phyloP scores from a whole-genome alignment of 2,888 invertebrate genomes.

The Calameuta filiformis region DNA sequence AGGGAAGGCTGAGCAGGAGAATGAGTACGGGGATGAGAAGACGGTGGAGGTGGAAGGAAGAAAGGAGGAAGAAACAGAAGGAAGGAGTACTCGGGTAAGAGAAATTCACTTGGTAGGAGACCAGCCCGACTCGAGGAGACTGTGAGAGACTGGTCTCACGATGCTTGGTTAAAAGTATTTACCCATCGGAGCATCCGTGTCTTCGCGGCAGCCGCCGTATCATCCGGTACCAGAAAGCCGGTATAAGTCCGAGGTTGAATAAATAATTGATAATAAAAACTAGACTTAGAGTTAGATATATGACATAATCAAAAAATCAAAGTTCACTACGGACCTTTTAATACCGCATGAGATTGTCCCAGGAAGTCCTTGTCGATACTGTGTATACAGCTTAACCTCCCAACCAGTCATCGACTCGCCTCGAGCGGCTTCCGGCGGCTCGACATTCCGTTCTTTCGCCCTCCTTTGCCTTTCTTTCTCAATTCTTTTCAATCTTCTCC shows the following conservation, averaged over 20 bases:
- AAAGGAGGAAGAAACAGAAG: constrained; percentile 10
- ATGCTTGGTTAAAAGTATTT: constrained; percentile 53
- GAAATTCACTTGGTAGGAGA: constrained; percentile 16
- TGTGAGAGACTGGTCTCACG: constrained; percentile 30
- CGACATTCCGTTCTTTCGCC: constrained; percentile 44
- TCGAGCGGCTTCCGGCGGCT: constrained; percentile 36
- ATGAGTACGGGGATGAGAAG: constrained; percentile 26
- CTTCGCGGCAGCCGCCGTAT: constrained; percentile 35
- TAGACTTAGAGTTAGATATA: not conserved
- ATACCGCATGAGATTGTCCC: not conserved
- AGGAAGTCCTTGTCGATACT: not conserved
- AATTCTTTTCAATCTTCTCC: not conserved
- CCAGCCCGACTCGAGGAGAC: constrained; percentile 15
- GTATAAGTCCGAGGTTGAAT: not conserved
- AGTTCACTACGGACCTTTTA: not conserved
- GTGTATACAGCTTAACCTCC: not conserved
- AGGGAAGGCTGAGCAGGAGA: constrained; percentile 34
- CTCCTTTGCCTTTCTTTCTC: not conserved
- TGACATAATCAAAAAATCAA: not conserved
- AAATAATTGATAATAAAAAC: not conserved
- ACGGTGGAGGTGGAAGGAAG: constrained; percentile 9
- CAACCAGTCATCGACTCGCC: constrained; percentile 31
- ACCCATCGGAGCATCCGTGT: constrained; percentile 18
- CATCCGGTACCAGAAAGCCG: constrained; percentile 27
- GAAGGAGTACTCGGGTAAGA: not conserved